phyloP scores from a whole-genome alignment of 1,140 invertebrate species.

The Asbolus verrucosus region DNA sequence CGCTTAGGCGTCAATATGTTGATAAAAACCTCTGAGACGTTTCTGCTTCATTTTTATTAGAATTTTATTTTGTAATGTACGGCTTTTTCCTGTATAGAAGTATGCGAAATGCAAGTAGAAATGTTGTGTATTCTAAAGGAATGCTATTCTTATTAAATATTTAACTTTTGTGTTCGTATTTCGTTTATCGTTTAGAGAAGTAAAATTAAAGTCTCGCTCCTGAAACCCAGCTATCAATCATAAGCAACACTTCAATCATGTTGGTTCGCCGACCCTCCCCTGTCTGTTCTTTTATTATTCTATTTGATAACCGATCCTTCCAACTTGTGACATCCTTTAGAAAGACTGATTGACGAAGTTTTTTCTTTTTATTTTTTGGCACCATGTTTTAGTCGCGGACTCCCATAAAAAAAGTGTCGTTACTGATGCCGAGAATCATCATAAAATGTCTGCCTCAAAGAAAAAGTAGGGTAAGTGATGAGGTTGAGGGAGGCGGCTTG shows the following conservation, averaged over 20 bases:
- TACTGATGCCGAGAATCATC: slow-evolving; percentile 34
- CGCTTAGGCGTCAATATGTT: too few species aligned
- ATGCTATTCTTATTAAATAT: too few species aligned
- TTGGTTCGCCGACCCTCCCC: slow-evolving; percentile 3
- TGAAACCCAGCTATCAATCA: slow-evolving; percentile 6
- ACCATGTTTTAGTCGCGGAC: neutral
- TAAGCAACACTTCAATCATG: slow-evolving; percentile 12
- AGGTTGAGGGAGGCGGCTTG: slow-evolving; percentile 3
- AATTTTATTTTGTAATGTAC: too few species aligned
- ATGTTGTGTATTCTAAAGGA: too few species aligned
- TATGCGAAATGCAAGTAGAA: too few species aligned
- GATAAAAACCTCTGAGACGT: too few species aligned
- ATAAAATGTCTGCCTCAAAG: slow-evolving; percentile 17
- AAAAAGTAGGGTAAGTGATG: slow-evolving; percentile 29
- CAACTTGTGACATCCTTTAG: neutral
- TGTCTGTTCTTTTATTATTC: slow-evolving; percentile 18
- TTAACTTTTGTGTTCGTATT: too few species aligned
- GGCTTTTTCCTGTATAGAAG: too few species aligned
- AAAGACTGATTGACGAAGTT: slow-evolving; percentile 40
- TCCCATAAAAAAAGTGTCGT: slow-evolving; percentile 37
- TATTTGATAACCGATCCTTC: slow-evolving; percentile 26
- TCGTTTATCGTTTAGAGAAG: too few species aligned
- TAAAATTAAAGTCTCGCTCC: too few species aligned
- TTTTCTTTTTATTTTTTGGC: slow-evolving; percentile 15
- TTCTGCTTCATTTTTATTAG: too few species aligned